Conservation (phyloP, 2,888 invertebrate genomes). For the Amiota mariae region DNA sequence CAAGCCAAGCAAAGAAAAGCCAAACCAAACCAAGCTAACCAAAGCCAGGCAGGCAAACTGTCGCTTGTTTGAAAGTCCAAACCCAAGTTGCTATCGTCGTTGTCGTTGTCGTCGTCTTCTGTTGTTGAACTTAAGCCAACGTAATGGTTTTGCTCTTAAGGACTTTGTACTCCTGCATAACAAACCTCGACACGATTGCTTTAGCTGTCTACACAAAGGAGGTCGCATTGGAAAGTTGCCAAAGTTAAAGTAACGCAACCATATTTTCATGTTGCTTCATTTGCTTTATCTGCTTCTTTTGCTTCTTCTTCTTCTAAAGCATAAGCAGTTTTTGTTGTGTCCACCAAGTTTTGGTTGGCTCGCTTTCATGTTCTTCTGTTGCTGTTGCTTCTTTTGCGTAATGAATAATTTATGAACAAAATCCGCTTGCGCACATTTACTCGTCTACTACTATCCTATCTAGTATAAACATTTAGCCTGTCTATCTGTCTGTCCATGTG, state of each 20-base stretch:
- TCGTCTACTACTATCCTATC: background rate
- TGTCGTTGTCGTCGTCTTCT: conserved; percentile 1
- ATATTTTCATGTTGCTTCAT: too few relatives aligned
- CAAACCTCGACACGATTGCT: background rate
- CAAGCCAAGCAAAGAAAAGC: background rate
- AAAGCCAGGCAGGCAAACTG: background rate
- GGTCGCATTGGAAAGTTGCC: conserved; percentile 27
- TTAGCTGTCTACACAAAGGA: conserved; percentile 13
- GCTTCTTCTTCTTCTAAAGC: too few relatives aligned
- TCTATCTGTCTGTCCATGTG: conserved; percentile 3
- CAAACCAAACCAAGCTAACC: background rate
- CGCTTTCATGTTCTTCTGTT: conserved; percentile 25
- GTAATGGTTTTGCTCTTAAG: conserved; percentile 10
- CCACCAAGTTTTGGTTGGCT: conserved; percentile 28
- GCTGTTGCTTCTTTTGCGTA: conserved; percentile 40
- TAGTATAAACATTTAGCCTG: conserved; percentile 6
- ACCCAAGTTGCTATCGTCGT: background rate
- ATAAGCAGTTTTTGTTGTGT: background rate
- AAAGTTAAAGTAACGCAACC: conserved; percentile 4
- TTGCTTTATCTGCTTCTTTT: too few relatives aligned
- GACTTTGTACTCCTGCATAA: conserved; percentile 21
- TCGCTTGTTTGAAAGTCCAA: too few relatives aligned
- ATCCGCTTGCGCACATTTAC: conserved; percentile 37
- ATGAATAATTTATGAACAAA: conserved; percentile 56
- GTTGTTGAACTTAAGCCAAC: conserved; percentile 8